These are phyloP conservation scores for Neolamprologus longior DNA, from an alignment of 2,113 vertebrate genomes.

Conservation along the genomic window DNA sequence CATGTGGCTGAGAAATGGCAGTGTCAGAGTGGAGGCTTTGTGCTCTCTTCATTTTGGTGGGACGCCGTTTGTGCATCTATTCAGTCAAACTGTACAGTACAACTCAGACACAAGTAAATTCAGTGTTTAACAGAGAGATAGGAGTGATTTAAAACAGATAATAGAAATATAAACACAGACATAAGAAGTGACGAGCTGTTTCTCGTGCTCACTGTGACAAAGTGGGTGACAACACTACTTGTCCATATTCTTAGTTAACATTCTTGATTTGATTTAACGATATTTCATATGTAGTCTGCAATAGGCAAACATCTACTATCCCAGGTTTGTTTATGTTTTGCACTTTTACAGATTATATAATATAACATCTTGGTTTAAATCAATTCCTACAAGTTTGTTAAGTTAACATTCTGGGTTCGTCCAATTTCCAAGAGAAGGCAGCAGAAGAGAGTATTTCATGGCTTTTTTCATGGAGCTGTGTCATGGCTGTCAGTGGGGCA, in stretches of 20 bases:
- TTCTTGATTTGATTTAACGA: not conserved
- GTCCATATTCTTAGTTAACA: not conserved
- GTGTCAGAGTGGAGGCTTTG: not conserved
- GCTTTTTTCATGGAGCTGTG: not conserved
- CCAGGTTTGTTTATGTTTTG: not conserved
- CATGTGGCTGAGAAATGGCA: not conserved
- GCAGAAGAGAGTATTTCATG: not conserved
- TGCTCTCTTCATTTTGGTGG: not conserved
- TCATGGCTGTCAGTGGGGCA: not conserved
- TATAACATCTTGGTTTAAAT: not conserved
- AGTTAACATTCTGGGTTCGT: not conserved
- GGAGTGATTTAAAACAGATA: not conserved
- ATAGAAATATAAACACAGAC: not conserved
- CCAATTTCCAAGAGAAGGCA: not conserved
- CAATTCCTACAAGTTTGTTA: not conserved
- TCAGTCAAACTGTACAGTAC: not conserved
- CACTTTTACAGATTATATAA: not conserved
- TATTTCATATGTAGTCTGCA: not conserved
- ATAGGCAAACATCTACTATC: not conserved
- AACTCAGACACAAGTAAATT: not conserved
- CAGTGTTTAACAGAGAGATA: not conserved
- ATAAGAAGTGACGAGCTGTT: not conserved
- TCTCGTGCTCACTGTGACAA: not conserved
- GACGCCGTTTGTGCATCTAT: rapidly evolving
- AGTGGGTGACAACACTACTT: not conserved